phyloP scores from a whole-genome alignment of 1,140 invertebrate genomes.

The Amphibalanus amphitrite region DNA sequence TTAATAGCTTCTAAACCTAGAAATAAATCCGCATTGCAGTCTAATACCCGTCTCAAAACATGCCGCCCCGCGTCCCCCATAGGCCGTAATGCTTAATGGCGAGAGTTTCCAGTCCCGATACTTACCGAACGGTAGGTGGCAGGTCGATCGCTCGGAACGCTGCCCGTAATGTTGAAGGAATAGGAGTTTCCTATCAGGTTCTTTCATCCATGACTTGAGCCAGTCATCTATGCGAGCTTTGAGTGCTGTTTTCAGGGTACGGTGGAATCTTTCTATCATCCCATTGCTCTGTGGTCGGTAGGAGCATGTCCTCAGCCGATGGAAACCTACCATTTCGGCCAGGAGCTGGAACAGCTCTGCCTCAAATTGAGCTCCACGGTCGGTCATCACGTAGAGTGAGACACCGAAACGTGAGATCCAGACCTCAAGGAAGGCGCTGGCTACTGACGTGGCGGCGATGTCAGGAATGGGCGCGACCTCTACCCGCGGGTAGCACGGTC shows the following conservation, averaged over 20 bases:
- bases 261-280: slow-evolving; percentile 3
- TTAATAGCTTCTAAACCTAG: too few species aligned
- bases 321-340: slow-evolving; percentile 5
- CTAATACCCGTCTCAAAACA: too few species aligned
- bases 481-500: slow-evolving; percentile 14
- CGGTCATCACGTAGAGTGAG: slow-evolving; percentile 14
- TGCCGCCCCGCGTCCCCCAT: too few species aligned
- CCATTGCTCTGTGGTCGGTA: slow-evolving; percentile 6
- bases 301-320: neutral
- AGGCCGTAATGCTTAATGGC: too few species aligned
- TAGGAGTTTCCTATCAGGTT: too few species aligned
- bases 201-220: too few species aligned
- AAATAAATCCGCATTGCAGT: too few species aligned
- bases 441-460: slow-evolving; percentile 11
- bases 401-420: slow-evolving; percentile 17
- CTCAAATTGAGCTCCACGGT: slow-evolving; percentile 13
- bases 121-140: too few species aligned
- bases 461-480: slow-evolving; percentile 10
- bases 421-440: slow-evolving; percentile 12
- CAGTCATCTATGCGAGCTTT: neutral
- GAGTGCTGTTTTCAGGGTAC: slow-evolving; percentile 1
- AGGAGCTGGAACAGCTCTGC: slow-evolving; percentile 8
- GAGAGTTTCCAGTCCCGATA: too few species aligned
- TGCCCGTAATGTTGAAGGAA: too few species aligned
- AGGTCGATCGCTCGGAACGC: too few species aligned